Evolutionary conservation across 2,888 invertebrate genomes (phyloP).

Genomic region (Dione juno): DNA sequence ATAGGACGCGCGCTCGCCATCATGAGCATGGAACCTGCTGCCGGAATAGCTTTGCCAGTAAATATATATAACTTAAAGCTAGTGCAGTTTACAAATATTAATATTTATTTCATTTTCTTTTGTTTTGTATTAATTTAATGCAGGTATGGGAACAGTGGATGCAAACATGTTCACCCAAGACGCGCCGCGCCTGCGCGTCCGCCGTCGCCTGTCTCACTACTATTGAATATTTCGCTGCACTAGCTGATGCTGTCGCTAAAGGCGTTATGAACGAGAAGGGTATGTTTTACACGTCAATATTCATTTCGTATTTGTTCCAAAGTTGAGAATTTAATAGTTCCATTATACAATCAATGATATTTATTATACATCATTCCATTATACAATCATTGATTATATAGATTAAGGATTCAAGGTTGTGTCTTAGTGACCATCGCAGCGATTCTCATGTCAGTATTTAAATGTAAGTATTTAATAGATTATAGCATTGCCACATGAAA

Average conservation of each 20-base stretch:
- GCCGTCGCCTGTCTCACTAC: constrained; percentile 58
- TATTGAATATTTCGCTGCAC: constrained; percentile 58
- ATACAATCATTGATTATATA: no score
- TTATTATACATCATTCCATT: no score
- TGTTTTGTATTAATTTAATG: not conserved
- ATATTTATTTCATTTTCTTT: not conserved
- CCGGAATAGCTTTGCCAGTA: constrained; percentile 60
- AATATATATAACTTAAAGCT: constrained; percentile 22
- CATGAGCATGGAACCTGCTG: constrained; percentile 68
- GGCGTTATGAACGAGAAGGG: constrained; percentile 53
- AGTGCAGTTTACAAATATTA: no score
- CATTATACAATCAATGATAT: no score
- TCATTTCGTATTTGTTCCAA: no score
- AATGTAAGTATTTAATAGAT: no score
- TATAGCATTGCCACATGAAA: no score
- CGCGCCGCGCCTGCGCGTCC: constrained; percentile 50
- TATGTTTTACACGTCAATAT: constrained; percentile 35
- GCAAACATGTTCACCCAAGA: constrained; percentile 25
- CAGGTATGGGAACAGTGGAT: constrained; percentile 65
- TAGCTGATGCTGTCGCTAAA: constrained; percentile 57
- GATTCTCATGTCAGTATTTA: no score
- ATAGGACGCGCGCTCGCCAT: constrained; percentile 63
- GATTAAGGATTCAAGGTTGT: no score
- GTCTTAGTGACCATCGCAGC: no score
- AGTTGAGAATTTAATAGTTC: no score